Conservation (phyloP, 2,888 invertebrate species). For the Drosophila borborema region DNA sequence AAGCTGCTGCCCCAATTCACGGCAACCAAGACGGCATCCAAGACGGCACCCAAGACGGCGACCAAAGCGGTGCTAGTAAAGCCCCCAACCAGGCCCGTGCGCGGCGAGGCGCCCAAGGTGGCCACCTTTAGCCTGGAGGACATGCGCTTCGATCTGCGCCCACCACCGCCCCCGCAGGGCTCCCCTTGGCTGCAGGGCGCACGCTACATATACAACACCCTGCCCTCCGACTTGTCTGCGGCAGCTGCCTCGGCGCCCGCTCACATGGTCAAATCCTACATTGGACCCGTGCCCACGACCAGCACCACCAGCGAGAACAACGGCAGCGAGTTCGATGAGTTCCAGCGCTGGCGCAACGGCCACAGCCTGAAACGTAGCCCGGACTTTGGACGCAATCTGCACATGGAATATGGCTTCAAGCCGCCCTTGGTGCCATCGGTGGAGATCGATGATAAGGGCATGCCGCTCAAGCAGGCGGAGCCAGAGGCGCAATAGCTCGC, state of each 20-base stretch:
- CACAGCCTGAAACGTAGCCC: slow-evolving; percentile 86
- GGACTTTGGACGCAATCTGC: slow-evolving; percentile 88
- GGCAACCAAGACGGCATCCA: slow-evolving; percentile 12
- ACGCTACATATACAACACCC: slow-evolving; percentile 81
- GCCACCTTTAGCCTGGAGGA: slow-evolving; percentile 71
- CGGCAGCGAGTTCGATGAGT: slow-evolving; percentile 73
- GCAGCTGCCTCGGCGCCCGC: slow-evolving; percentile 83
- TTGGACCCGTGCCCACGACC: slow-evolving; percentile 67
- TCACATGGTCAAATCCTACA: slow-evolving; percentile 86
- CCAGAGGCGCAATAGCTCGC: slow-evolving; percentile 35
- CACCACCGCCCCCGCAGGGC: slow-evolving; percentile 73
- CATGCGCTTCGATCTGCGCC: slow-evolving; percentile 78
- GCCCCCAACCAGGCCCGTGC: slow-evolving; percentile 54
- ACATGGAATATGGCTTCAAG: slow-evolving; percentile 93
- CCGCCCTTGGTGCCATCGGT: slow-evolving; percentile 93
- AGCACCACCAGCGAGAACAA: slow-evolving; percentile 32
- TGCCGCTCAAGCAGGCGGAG: slow-evolving; percentile 85
- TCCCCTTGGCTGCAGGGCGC: slow-evolving; percentile 77
- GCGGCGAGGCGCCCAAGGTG: slow-evolving; percentile 60
- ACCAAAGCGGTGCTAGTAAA: slow-evolving; percentile 34
- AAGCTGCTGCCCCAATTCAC: slow-evolving; percentile 75
- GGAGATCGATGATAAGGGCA: slow-evolving; percentile 91
- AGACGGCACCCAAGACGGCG: slow-evolving; percentile 23
- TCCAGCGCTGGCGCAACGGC: slow-evolving; percentile 85
- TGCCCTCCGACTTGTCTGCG: slow-evolving; percentile 75